These are phyloP conservation scores for Drosophila paranaensis DNA, from an alignment of 2,888 invertebrate genomes.

Conservation along the genomic window DNA sequence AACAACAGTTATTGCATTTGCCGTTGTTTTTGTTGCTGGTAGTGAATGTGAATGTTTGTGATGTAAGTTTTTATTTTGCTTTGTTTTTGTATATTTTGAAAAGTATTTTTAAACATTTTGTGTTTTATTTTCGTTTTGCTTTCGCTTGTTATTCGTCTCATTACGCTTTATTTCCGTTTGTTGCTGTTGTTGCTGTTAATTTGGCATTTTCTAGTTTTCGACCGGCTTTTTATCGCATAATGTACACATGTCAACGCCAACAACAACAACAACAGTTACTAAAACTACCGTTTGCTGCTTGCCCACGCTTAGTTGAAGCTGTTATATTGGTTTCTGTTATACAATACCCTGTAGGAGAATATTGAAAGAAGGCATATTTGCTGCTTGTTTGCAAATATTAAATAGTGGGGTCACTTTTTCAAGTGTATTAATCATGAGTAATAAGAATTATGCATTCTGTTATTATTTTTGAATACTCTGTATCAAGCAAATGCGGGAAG, in stretches of 20 bases:
- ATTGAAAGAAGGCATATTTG: background rate
- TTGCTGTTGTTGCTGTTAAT: conserved; percentile 24
- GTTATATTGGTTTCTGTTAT: conserved; percentile 4
- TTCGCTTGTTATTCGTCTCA: conserved; percentile 2
- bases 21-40: conserved; percentile 6
- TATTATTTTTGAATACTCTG: background rate
- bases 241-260: conserved; percentile 2
- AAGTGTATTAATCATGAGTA: background rate
- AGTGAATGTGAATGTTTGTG: conserved; percentile 55
- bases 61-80: conserved; percentile 59
- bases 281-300: conserved; percentile 18
- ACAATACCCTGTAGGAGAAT: background rate
- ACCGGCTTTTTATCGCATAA: conserved; percentile 46
- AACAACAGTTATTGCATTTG: conserved; percentile 47
- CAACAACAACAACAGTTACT: conserved; percentile 9
- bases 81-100: conserved; percentile 26
- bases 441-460: background rate
- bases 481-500: background rate
- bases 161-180: conserved; percentile 21
- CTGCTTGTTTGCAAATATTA: background rate
- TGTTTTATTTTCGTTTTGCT: background rate
- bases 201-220: conserved; percentile 23
- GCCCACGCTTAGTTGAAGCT: conserved; percentile 14
- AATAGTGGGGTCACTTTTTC: background rate
- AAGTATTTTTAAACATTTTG: conserved; percentile 37